Evolutionary conservation across 2,888 invertebrate genomes (phyloP).

Genomic region (Ophion costatus): DNA sequence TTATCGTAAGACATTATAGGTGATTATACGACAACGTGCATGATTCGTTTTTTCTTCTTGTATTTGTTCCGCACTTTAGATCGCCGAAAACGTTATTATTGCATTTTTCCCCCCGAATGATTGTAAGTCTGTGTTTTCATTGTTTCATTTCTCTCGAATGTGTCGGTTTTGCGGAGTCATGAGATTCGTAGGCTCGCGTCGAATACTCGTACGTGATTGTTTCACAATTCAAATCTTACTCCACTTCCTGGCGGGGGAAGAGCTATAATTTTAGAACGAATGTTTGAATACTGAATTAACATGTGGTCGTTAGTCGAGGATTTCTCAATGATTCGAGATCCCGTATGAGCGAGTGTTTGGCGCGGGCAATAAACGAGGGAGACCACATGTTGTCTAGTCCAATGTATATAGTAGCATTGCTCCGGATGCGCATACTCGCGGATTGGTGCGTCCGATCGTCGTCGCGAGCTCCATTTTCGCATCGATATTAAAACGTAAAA

Average conservation of each 20-base stretch:
- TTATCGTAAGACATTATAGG: slow-evolving; percentile 64
- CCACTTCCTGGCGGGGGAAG: slow-evolving; percentile 42
- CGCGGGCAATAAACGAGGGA: slow-evolving; percentile 5
- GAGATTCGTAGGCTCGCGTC: slow-evolving; percentile 6
- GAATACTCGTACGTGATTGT: slow-evolving; percentile 27
- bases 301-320: slow-evolving; percentile 60
- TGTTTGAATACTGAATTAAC: slow-evolving; percentile 76
- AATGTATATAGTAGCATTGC: slow-evolving; percentile 52
- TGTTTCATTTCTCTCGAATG: not conserved
- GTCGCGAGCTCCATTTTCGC: slow-evolving; percentile 45
- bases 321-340: slow-evolving; percentile 36
- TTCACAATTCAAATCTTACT: slow-evolving; percentile 65
- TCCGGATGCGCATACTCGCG: not conserved
- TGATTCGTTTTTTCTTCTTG: slow-evolving; percentile 41
- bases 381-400: slow-evolving; percentile 45
- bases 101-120: slow-evolving; percentile 49
- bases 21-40: slow-evolving; percentile 74
- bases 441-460: not conserved
- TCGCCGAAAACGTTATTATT: slow-evolving; percentile 59
- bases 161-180: not conserved
- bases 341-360: not conserved
- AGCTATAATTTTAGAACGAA: slow-evolving; percentile 62
- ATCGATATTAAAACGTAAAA: slow-evolving; percentile 32
- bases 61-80: slow-evolving; percentile 59
- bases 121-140: slow-evolving; percentile 20